phyloP scores from a whole-genome alignment of 2,113 vertebrate genomes.

The Hiodon tergisus region DNA sequence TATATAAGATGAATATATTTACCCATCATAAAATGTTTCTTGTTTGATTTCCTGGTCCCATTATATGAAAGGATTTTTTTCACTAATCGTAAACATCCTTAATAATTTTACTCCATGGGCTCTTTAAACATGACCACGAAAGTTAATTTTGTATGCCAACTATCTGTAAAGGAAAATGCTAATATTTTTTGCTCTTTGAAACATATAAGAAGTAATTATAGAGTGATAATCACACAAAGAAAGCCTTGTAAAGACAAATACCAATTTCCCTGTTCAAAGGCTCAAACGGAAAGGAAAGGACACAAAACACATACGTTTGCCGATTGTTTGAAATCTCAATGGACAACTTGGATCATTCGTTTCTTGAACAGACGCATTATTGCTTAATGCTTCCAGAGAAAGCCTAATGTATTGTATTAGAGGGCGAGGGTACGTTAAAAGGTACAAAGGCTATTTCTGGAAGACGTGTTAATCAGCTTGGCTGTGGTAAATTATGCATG shows the following conservation, averaged over 20 bases:
- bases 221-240: slow-evolving; percentile 21
- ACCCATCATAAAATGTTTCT: no score
- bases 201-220: slow-evolving; percentile 23
- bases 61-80: no score
- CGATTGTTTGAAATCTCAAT: slow-evolving; percentile 3
- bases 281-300: slow-evolving; percentile 11
- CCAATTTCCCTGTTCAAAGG: slow-evolving; percentile 25
- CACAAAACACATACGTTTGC: slow-evolving; percentile 12
- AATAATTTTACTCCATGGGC: neutral
- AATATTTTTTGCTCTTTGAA: slow-evolving; percentile 17
- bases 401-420: slow-evolving; percentile 4
- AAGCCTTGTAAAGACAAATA: slow-evolving; percentile 22
- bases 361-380: slow-evolving; percentile 7
- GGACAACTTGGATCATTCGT: neutral
- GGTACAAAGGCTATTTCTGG: slow-evolving; percentile 6
- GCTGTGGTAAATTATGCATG: slow-evolving; percentile 12
- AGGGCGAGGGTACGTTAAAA: neutral
- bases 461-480: slow-evolving; percentile 9
- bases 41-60: no score
- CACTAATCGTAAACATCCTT: no score
- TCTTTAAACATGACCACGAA: slow-evolving; percentile 17
- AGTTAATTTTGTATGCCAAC: slow-evolving; percentile 16
- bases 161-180: slow-evolving; percentile 22
- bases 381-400: neutral
- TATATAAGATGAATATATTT: no score